These are phyloP conservation scores for Alligator sinensis DNA, from an alignment of 2,113 vertebrate genomes.

Conservation along the genomic window DNA sequence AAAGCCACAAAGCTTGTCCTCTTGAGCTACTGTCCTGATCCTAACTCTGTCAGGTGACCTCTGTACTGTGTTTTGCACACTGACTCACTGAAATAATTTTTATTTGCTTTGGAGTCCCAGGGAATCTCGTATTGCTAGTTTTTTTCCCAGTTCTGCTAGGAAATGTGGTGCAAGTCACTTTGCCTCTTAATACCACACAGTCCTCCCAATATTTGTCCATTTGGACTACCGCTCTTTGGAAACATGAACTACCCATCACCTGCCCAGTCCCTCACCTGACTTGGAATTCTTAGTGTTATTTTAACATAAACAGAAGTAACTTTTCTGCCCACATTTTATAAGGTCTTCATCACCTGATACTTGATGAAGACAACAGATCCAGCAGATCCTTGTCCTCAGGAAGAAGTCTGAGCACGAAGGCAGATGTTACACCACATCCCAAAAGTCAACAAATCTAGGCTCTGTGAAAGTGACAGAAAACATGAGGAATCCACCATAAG, in stretches of 20 bases:
- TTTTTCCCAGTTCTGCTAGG: too few relatives aligned
- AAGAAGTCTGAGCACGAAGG: not conserved
- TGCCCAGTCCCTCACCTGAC: not conserved
- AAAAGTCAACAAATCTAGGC: not conserved
- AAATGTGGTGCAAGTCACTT: too few relatives aligned
- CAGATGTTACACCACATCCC: rapidly evolving
- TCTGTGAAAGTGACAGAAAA: rapidly evolving
- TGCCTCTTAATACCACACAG: not conserved
- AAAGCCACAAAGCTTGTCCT: not conserved
- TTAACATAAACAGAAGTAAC: not conserved
- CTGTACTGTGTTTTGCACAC: too few relatives aligned
- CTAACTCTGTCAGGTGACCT: not conserved
- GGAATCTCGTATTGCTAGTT: too few relatives aligned
- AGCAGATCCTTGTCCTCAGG: not conserved
- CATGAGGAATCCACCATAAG: not conserved
- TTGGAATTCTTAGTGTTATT: too few relatives aligned
- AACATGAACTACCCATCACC: not conserved
- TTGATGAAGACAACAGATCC: not conserved
- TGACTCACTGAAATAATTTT: too few relatives aligned
- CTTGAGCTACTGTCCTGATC: not conserved
- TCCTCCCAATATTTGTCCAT: rapidly evolving
- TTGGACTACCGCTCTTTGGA: rapidly evolving
- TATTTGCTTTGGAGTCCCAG: too few relatives aligned
- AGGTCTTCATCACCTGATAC: not conserved
- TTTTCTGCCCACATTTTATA: too few relatives aligned